Percentiles rank a stretch among this genome's conserved stretches.
Evolutionary conservation across 1,140 invertebrate genomes (phyloP).

Genomic region (Diachasma alloeum): DNA sequence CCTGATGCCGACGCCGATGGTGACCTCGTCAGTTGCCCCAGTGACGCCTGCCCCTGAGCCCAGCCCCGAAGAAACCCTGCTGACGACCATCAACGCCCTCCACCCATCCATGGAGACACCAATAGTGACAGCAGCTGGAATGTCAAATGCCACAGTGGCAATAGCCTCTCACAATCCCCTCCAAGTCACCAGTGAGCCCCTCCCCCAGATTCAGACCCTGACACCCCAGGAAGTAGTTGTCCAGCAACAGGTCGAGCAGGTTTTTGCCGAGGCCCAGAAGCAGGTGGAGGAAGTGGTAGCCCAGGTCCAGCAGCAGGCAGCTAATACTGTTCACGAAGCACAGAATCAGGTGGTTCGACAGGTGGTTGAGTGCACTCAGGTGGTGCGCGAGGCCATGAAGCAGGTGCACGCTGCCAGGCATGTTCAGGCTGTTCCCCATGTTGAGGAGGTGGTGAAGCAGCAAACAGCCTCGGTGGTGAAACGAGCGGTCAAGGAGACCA

Average conservation of each 20-base stretch:
- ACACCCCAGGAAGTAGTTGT: slow-evolving; percentile 54
- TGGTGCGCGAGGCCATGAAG: slow-evolving; percentile 64
- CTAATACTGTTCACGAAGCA: slow-evolving; percentile 58
- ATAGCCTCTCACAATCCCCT: slow-evolving; percentile 46
- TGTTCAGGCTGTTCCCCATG: slow-evolving; percentile 45
- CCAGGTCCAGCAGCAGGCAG: slow-evolving; percentile 58
- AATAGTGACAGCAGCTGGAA: slow-evolving; percentile 52
- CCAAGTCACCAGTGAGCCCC: slow-evolving; percentile 48
- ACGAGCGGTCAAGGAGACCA: slow-evolving; percentile 66
- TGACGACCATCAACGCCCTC: slow-evolving; percentile 57
- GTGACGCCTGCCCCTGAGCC: slow-evolving; percentile 62
- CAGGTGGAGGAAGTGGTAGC: slow-evolving; percentile 63
- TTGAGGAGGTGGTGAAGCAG: slow-evolving; percentile 57
- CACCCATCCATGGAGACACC: slow-evolving; percentile 67
- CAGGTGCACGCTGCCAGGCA: slow-evolving; percentile 52
- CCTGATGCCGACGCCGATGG: slow-evolving; percentile 56
- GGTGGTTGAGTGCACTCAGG: slow-evolving; percentile 59
- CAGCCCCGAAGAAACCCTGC: slow-evolving; percentile 64
- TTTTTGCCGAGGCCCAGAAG: slow-evolving; percentile 58
- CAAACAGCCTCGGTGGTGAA: slow-evolving; percentile 66
- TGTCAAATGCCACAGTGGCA: slow-evolving; percentile 39
- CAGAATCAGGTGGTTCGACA: slow-evolving; percentile 62
- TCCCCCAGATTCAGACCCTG: slow-evolving; percentile 46
- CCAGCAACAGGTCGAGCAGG: slow-evolving; percentile 61
- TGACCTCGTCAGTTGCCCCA: slow-evolving; percentile 34